phyloP scores from a whole-genome alignment of 2,797 vertebrate genomes.

The Smutsia gigantea region DNA sequence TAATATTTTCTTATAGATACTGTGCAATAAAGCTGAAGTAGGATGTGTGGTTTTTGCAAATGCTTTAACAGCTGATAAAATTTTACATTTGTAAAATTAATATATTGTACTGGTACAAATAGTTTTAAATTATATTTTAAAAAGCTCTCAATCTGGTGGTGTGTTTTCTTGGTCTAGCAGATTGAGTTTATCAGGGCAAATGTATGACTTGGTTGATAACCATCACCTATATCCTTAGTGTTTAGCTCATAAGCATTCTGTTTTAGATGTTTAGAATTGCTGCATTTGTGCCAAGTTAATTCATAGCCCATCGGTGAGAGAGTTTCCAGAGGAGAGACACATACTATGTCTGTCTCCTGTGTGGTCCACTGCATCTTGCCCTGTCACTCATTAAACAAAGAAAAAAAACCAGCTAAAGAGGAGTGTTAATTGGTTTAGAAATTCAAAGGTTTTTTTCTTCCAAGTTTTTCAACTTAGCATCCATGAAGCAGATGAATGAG shows the following conservation, averaged over 20 bases:
- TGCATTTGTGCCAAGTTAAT: not conserved
- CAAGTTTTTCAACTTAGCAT: not conserved
- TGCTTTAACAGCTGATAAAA: conserved; percentile 94
- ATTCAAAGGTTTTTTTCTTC: not conserved
- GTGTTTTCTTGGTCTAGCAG: conserved; percentile 71
- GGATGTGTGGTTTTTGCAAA: conserved; percentile 97
- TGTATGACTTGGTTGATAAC: not conserved
- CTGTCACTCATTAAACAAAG: not conserved
- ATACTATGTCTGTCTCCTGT: not conserved
- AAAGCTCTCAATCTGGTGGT: conserved; percentile 80
- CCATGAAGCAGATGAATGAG: not conserved
- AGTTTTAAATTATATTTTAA: conserved; percentile 92
- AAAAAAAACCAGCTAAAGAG: not conserved
- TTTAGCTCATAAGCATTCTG: not conserved
- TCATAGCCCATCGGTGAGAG: not conserved
- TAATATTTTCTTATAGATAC: conserved; percentile 96
- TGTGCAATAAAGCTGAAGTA: conserved; percentile 97
- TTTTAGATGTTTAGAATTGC: not conserved
- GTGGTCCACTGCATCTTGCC: not conserved
- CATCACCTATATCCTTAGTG: not conserved
- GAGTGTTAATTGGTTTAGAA: not conserved
- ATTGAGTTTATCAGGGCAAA: not conserved
- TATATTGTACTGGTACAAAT: conserved; percentile 92
- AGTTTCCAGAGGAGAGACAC: not conserved
- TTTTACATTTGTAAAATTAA: conserved; percentile 93